These are phyloP conservation scores for Globodera rostochiensis DNA, from an alignment of 1,140 invertebrate genomes.

Conservation along the genomic window DNA sequence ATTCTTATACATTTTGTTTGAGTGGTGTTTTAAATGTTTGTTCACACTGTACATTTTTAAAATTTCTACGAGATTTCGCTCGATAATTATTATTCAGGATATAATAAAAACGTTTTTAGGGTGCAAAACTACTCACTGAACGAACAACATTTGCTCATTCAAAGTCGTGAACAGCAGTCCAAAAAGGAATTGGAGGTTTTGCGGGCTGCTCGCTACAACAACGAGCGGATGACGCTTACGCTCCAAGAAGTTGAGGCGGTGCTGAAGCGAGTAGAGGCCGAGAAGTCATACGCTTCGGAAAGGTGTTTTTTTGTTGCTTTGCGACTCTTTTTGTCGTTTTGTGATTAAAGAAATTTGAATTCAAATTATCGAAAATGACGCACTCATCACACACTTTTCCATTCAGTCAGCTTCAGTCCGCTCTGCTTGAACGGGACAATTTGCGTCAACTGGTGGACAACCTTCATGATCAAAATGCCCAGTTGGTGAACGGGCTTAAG, in stretches of 20 bases:
- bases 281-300: conserved; percentile 31
- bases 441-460: conserved; percentile 38
- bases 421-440: conserved; percentile 43
- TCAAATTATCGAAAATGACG: too few relatives aligned
- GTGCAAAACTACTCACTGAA: conserved; percentile 31
- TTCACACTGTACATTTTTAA: too few relatives aligned
- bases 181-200: conserved; percentile 35
- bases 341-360: too few relatives aligned
- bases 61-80: too few relatives aligned
- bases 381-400: too few relatives aligned
- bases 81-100: too few relatives aligned
- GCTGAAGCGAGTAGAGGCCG: conserved; percentile 41
- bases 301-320: background rate
- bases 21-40: too few relatives aligned
- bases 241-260: conserved; percentile 38
- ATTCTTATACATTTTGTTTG: too few relatives aligned
- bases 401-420: conserved; percentile 29
- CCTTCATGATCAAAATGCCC: conserved; percentile 32
- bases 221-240: conserved; percentile 39
- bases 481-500: conserved; percentile 33
- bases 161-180: conserved; percentile 33
- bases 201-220: conserved; percentile 32
- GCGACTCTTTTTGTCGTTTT: too few relatives aligned
- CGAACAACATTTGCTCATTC: conserved; percentile 30
- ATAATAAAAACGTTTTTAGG: background rate